phyloP scores from a whole-genome alignment of 2,888 invertebrate genomes.

The Xylocampa areola region DNA sequence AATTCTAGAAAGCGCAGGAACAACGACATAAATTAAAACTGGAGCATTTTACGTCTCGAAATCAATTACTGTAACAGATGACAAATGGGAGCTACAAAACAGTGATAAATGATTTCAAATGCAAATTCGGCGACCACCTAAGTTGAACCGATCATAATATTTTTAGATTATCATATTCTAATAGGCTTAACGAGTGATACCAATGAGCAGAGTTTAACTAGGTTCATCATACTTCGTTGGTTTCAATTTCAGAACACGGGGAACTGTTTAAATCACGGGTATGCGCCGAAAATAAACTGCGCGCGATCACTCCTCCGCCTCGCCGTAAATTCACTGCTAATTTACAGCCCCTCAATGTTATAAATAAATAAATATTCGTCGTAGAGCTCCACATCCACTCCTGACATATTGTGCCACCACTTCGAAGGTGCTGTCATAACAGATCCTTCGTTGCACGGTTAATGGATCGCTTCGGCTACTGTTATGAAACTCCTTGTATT shows the following conservation, averaged over 20 bases:
- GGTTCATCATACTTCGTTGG: slow-evolving; percentile 69
- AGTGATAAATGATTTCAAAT: slow-evolving; percentile 44
- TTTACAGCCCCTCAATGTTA: slow-evolving; percentile 88
- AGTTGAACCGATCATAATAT: slow-evolving; percentile 39
- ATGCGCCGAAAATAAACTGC: slow-evolving; percentile 84
- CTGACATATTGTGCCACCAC: slow-evolving; percentile 84
- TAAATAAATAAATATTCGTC: slow-evolving; percentile 88
- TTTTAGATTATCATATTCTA: slow-evolving; percentile 68
- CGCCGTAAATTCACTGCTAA: slow-evolving; percentile 88
- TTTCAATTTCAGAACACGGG: slow-evolving; percentile 71
- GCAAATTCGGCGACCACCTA: slow-evolving; percentile 50
- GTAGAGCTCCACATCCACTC: slow-evolving; percentile 75
- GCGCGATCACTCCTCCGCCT: slow-evolving; percentile 80
- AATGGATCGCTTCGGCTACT: slow-evolving; percentile 70
- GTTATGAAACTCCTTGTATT: slow-evolving; percentile 44
- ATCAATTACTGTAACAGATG: slow-evolving; percentile 55
- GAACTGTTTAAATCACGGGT: slow-evolving; percentile 86
- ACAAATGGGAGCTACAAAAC: slow-evolving; percentile 43
- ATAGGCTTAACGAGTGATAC: slow-evolving; percentile 68
- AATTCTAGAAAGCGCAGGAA: slow-evolving; percentile 45
- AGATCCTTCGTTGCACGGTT: slow-evolving; percentile 76
- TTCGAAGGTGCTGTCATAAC: slow-evolving; percentile 85
- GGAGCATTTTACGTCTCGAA: slow-evolving; percentile 36
- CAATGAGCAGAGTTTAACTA: slow-evolving; percentile 64
- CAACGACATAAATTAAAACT: slow-evolving; percentile 44